Evolutionary conservation across 2,888 invertebrate genomes (phyloP).

Genomic region (Lasioglossum malachurum): DNA sequence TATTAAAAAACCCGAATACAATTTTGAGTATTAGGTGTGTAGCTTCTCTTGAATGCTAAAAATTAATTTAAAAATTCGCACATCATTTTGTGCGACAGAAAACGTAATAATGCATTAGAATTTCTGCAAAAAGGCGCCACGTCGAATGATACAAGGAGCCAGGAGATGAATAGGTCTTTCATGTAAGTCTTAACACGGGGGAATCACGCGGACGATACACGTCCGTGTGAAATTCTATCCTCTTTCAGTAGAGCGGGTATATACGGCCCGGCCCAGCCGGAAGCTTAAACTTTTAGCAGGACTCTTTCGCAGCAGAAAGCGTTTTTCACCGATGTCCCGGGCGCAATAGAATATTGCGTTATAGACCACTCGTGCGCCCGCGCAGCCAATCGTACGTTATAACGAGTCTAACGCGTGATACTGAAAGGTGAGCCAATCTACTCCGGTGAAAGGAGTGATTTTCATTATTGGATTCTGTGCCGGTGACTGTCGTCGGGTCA

Average conservation of each 20-base stretch:
- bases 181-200: background rate
- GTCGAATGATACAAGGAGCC: background rate
- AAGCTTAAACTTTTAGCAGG: conserved; percentile 26
- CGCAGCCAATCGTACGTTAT: conserved; percentile 16
- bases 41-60: background rate
- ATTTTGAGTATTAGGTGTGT: background rate
- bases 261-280: background rate
- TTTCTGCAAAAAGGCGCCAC: background rate
- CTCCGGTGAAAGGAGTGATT: conserved; percentile 33
- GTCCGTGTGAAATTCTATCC: conserved; percentile 19
- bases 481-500: background rate
- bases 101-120: background rate
- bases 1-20: background rate
- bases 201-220: background rate
- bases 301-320: conserved; percentile 14
- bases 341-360: conserved; percentile 47
- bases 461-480: conserved; percentile 34
- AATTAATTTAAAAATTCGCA: background rate
- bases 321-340: conserved; percentile 14
- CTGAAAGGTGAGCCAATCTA: conserved; percentile 41
- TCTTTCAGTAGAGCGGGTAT: conserved; percentile 7
- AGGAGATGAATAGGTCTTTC: background rate
- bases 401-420: conserved; percentile 33
- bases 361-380: background rate
- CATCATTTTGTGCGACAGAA: background rate